phyloP scores from a whole-genome alignment of 2,113 vertebrate genomes.

The Scopus umbretta region DNA sequence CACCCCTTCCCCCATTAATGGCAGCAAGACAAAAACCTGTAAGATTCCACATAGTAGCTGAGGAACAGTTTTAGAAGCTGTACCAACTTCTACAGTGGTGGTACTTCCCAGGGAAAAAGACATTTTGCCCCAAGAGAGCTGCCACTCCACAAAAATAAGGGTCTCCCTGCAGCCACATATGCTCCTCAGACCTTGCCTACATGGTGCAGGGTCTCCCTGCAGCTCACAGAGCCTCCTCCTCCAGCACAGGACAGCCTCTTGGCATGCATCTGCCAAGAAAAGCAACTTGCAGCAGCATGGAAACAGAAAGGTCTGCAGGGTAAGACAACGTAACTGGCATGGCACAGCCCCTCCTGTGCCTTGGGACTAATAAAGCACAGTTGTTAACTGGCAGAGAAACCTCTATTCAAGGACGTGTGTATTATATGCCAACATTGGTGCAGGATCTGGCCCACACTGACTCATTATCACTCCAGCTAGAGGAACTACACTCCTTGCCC shows the following conservation, averaged over 20 bases:
- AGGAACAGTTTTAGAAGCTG: background rate
- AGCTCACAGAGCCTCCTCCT: background rate
- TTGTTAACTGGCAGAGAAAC: background rate
- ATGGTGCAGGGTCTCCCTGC: background rate
- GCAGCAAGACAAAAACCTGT: background rate
- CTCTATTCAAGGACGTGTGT: background rate
- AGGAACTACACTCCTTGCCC: background rate
- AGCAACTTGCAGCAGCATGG: background rate
- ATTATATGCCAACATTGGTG: background rate
- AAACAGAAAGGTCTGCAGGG: background rate
- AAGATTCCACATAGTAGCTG: background rate
- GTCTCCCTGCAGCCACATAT: background rate
- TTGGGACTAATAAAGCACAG: background rate
- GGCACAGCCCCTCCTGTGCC: background rate
- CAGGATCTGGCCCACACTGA: background rate
- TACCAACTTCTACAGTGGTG: background rate
- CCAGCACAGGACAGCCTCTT: fast-evolving
- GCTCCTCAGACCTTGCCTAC: background rate
- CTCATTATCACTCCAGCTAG: background rate
- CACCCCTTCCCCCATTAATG: background rate
- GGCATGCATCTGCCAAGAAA: background rate
- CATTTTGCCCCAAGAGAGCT: background rate
- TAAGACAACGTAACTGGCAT: background rate
- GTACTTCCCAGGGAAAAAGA: background rate
- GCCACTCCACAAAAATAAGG: background rate